A percentile compares a stretch with the other conserved stretches of the same genome.
phyloP scores from a whole-genome alignment of 2,797 vertebrate species.

The Microcaecilia unicolor region DNA sequence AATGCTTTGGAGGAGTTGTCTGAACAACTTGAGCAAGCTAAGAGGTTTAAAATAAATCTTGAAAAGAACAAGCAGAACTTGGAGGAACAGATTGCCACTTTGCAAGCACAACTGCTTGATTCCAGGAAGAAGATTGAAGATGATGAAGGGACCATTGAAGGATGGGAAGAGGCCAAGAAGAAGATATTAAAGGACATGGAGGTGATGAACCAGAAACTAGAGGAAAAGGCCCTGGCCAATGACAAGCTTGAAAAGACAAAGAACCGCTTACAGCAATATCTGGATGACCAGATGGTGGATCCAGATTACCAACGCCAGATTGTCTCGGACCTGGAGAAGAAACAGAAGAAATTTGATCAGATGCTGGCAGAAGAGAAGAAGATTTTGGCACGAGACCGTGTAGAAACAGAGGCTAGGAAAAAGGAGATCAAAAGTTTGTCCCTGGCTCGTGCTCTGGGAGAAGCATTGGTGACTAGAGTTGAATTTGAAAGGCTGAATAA shows the following conservation, averaged over 20 bases:
- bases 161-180: constrained; percentile 85
- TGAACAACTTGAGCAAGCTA: no score
- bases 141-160: constrained; percentile 80
- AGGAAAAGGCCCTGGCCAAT: constrained; percentile 79
- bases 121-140: constrained; percentile 94
- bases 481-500: constrained; percentile 72
- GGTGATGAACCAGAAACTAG: constrained; percentile 70
- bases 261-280: constrained; percentile 85
- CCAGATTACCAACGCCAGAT: constrained; percentile 88
- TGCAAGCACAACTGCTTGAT: constrained; percentile 82
- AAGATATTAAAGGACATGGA: constrained; percentile 86
- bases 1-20: no score
- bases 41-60: constrained; percentile 87
- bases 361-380: constrained; percentile 71
- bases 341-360: constrained; percentile 95
- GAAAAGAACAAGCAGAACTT: constrained; percentile 94
- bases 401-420: constrained; percentile 69
- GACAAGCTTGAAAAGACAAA: constrained; percentile 95
- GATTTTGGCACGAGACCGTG: constrained; percentile 64
- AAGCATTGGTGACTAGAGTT: constrained; percentile 67
- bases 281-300: constrained; percentile 84
- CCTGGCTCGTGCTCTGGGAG: constrained; percentile 61
- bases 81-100: constrained; percentile 81
- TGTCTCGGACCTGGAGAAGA: constrained; percentile 88
- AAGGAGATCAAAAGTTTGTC: constrained; percentile 73